Evolutionary conservation across 1,140 invertebrate genomes (phyloP).

Genomic region (Drosophila eugracilis): DNA sequence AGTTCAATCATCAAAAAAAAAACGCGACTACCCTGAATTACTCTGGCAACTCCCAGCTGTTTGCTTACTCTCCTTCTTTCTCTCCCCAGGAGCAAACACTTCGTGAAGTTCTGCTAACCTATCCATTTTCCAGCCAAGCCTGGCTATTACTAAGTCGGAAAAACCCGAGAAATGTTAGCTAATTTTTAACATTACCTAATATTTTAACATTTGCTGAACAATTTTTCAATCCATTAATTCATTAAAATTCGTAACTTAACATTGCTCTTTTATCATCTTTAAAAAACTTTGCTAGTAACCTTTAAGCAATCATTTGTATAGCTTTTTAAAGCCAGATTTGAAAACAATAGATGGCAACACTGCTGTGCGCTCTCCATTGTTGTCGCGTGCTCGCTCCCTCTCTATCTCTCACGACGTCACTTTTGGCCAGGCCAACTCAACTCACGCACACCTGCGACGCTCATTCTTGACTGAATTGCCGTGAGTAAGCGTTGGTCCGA

Average conservation of each 20-base stretch:
- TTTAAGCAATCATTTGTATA: too few species aligned
- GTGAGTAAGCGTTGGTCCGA: conserved; percentile 70
- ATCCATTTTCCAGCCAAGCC: conserved; percentile 3
- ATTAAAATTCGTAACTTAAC: too few species aligned
- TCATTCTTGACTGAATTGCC: conserved; percentile 68
- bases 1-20: not conserved
- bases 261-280: too few species aligned
- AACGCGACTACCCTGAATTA: conserved; percentile 36
- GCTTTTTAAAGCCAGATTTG: not conserved
- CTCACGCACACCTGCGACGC: conserved; percentile 47
- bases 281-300: too few species aligned
- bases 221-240: too few species aligned
- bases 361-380: conserved; percentile 11
- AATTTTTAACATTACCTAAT: too few species aligned
- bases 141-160: not conserved
- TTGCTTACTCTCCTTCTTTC: conserved; percentile 18
- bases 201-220: too few species aligned
- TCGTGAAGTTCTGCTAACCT: not conserved
- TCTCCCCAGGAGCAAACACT: conserved; percentile 1
- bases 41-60: conserved; percentile 52
- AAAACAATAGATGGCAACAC: conserved; percentile 3
- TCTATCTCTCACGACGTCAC: conserved; percentile 46
- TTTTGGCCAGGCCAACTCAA: conserved; percentile 60
- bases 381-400: conserved; percentile 22
- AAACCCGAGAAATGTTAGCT: too few species aligned